Evolutionary conservation across 1,140 invertebrate genomes (phyloP), one percentile per base, ranked within the genome.

Genomic region (Dinothrombium tinctorium): DNA sequence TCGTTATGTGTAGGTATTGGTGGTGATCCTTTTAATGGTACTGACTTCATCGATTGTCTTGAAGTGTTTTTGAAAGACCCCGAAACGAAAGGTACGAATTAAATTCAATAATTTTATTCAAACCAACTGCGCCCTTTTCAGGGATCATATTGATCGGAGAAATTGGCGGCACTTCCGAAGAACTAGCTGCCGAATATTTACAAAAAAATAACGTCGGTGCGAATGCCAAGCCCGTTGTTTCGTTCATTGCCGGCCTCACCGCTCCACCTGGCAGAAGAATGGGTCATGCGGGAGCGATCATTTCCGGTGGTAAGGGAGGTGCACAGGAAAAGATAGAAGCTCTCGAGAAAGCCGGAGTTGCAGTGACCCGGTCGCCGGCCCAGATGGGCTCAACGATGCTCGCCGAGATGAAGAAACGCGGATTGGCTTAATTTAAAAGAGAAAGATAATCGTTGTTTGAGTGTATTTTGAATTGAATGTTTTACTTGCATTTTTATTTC

Each of bases 1-100:
- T 89, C 90, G 2, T 64, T 98, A 2, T 98, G 92, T 60, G 72
- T 99, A 37, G 94, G 94, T 45, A 99, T 99, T 61, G 94, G 94
- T 49, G 94, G 94, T 45, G 94, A 99, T 73, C 94, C 94, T 8
- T 99, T 99, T 65, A 98, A 98, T 58, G 94, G 94, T 36, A 99
- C 94, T 23, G 87, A 99, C 56, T 99, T 99, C 57, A 94, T 99
- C 54, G 94, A 99, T 58, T 98, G 90, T 56, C 62, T 99, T 29
- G 87, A 98, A 58, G 78, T 95, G 21, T 98, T 99, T 60, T 62
- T 99, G 4, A 71, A 76, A 41, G 90, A 96, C 61, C 73, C 80
- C 19, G 67, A 81, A 24, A 95, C 87, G 15, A 75, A 83, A 55
- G 65, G 64, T 63, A 50, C 33, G 19, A 21, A 14, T 20, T 6